phyloP scores from a whole-genome alignment of 1,140 invertebrate species.

The Macrostomum lignano region DNA sequence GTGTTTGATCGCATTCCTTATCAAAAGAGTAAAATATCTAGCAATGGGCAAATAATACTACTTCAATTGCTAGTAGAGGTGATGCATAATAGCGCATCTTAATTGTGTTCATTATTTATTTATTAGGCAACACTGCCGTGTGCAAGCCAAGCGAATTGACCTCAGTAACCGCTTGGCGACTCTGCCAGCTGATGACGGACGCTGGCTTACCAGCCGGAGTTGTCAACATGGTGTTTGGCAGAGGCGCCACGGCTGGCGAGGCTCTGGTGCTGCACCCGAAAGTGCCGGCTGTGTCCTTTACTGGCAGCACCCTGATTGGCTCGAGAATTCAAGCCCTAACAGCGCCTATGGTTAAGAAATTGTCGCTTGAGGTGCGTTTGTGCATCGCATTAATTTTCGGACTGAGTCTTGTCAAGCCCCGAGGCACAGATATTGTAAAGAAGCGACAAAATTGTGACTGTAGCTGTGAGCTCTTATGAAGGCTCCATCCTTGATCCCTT shows the following conservation, averaged over 20 bases:
- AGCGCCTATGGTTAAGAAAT: slow-evolving; percentile 31
- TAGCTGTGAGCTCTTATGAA: no score
- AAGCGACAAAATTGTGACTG: no score
- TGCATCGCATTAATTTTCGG: no score
- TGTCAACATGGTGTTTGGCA: slow-evolving; percentile 35
- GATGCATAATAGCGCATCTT: no score
- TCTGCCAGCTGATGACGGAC: slow-evolving; percentile 30
- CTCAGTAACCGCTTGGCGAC: slow-evolving; percentile 32
- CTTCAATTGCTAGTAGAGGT: no score
- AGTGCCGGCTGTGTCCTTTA: slow-evolving; percentile 30
- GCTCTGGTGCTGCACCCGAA: slow-evolving; percentile 31
- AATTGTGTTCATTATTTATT: no score
- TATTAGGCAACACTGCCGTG: slow-evolving; percentile 36
- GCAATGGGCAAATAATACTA: no score
- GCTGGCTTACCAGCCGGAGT: slow-evolving; percentile 34
- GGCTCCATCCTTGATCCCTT: no score
- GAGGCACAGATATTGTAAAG: no score
- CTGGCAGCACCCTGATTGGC: slow-evolving; percentile 33
- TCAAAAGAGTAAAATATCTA: no score
- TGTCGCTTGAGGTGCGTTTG: slow-evolving; percentile 35
- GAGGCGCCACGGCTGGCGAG: slow-evolving; percentile 30
- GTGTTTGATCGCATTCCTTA: no score
- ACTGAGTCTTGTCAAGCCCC: no score
- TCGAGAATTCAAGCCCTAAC: slow-evolving; percentile 24
- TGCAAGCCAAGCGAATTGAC: slow-evolving; percentile 37